Evolutionary conservation across 92 coral and sea anemone genomes (phyloP), one percentile per base, ranked within the genome.

Genomic region (Isaurus tuberculatus): DNA sequence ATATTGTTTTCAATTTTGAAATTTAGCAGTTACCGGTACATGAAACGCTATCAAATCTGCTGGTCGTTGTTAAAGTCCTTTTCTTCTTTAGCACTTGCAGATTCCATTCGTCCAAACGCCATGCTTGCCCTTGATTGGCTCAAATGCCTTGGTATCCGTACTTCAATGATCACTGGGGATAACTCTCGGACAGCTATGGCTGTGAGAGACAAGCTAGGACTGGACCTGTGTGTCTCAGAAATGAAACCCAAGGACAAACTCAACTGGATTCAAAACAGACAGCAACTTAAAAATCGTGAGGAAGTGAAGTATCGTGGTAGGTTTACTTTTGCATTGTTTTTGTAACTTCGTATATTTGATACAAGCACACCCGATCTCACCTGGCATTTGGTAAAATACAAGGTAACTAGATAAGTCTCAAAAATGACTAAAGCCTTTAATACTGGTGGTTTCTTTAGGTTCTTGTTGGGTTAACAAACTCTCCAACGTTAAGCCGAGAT

Each of bases 111-210:
- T 43, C 92, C 93, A 32, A 93, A 92, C 70, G 82, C 97, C 48
- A 64, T 70, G 65, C 81, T 63, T 11, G 86, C 92, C 2, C 94
- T 97, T 36, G 83, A 86, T 36, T 92, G 98, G 99, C 89, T 97
- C 32, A 85, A 91, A 40, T 82, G 87, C 23, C 84, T 90, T 83
- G 97, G 98, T 64, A 84, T 97, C 89, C 95, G 91, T 79, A 86
- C 98, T 63, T 89, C 98, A 27, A 97, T 97, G 99, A 94, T 97
- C 64, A 97, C 99, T 13, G 99, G 99, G 3, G 99, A 97, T 72
- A 92, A 94, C 80, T 86, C 94, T 64, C 95, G 94, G 88, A 97
- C 99, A 84, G 99, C 99, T 65, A 72, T 79, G 86, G 98, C 99
- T 83, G 99, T 97, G 89, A 93, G 88, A 80, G 70, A 84, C 26